A percentile compares a stretch with the other conserved stretches of the same genome.
phyloP scores from a whole-genome alignment of 2,797 vertebrate genomes.

The Hipposideros larvatus region DNA sequence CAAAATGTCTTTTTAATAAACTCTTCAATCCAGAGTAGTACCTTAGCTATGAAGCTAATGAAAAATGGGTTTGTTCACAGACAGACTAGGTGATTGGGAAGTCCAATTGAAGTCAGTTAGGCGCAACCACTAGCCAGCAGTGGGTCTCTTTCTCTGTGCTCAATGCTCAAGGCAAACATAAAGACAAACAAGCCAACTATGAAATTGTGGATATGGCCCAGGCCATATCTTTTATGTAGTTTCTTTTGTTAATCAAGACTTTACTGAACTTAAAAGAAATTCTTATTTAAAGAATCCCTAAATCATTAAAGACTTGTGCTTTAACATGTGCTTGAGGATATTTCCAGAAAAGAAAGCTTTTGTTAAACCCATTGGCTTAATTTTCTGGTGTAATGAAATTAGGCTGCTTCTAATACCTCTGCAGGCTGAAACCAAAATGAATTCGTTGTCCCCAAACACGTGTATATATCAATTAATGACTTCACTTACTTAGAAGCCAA shows the following conservation, averaged over 20 bases:
- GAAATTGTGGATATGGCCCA: not conserved
- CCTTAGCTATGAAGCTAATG: not conserved
- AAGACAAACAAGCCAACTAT: not conserved
- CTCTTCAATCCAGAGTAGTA: not conserved
- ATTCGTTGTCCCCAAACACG: slow-evolving; percentile 26
- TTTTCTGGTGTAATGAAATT: slow-evolving; percentile 62
- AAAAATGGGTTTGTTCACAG: not conserved
- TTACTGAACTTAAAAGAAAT: slow-evolving; percentile 45
- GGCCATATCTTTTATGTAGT: not conserved
- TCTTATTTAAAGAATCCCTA: slow-evolving; percentile 26
- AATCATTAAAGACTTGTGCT: slow-evolving; percentile 20
- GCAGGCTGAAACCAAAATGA: slow-evolving; percentile 48
- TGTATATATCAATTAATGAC: not conserved
- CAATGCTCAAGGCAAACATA: not conserved
- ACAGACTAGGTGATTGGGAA: not conserved
- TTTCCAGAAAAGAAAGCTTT: not conserved
- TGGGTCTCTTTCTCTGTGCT: not conserved
- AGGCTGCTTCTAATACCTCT: slow-evolving; percentile 40
- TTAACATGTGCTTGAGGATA: not conserved
- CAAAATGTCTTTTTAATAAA: not conserved
- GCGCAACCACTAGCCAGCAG: not conserved
- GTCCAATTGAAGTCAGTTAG: not conserved
- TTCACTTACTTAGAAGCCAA: slow-evolving; percentile 22
- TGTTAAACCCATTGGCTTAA: slow-evolving; percentile 39
- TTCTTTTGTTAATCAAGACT: slow-evolving; percentile 31